Evolutionary conservation across 2,888 invertebrate species (phyloP).

Genomic region (Oegoconia quadripuncta): DNA sequence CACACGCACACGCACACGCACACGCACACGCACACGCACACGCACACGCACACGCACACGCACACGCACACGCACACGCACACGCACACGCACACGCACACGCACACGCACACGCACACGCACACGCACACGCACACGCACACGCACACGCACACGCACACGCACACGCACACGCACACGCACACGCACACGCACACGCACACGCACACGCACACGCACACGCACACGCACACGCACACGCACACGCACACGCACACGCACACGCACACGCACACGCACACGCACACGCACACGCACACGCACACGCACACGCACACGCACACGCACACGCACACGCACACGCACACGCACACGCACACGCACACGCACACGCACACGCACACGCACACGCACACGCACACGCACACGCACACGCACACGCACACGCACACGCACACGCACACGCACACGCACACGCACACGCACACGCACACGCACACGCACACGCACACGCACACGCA

Average conservation of each 20-base stretch:
- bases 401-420: background rate
- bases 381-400: background rate
- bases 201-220: background rate
- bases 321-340: background rate
- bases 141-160: background rate
- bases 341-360: background rate
- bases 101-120: background rate
- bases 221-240: background rate
- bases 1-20: background rate
- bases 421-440: background rate
- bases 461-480: background rate
- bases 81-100: background rate
- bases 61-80: background rate
- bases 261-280: background rate
- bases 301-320: background rate
- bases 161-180: background rate
- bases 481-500: conserved; percentile 2
- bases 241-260: background rate
- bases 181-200: background rate
- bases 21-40: background rate
- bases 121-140: background rate
- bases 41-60: background rate
- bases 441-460: background rate
- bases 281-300: background rate
- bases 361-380: background rate